A percentile compares a stretch with the other conserved stretches of the same genome.
Evolutionary conservation across 1,140 invertebrate species (phyloP).

Genomic region (Notospermus geniculatus): DNA sequence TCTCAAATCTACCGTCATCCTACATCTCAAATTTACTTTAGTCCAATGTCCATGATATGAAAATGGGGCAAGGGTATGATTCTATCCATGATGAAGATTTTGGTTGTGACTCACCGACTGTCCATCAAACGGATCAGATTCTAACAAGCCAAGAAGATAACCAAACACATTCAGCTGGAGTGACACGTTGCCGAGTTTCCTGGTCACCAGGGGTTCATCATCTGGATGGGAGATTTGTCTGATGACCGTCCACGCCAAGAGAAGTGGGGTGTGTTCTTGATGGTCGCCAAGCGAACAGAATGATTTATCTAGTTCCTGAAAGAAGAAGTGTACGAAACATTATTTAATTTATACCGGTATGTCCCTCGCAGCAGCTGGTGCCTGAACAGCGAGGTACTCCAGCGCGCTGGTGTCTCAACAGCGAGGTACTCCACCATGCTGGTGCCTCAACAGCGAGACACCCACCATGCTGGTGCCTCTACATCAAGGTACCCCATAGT

Average conservation of each 20-base stretch:
- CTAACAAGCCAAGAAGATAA: conserved; percentile 38
- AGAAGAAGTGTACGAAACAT: conserved; percentile 2
- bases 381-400: no score
- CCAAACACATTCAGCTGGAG: conserved; percentile 50
- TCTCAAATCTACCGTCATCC: no score
- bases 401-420: no score
- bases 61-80: no score
- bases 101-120: conserved; percentile 34
- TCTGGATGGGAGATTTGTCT: conserved; percentile 30
- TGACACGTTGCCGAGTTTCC: conserved; percentile 47
- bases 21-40: no score
- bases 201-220: conserved; percentile 19
- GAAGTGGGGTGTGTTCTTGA: conserved; percentile 45
- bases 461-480: no score
- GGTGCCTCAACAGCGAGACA: no score
- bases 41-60: no score
- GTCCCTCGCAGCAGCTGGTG: no score
- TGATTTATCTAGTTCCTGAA: conserved; percentile 40
- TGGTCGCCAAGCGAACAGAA: conserved; percentile 34
- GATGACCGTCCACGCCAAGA: conserved; percentile 51
- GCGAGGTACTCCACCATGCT: no score
- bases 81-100: not conserved
- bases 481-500: no score
- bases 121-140: conserved; percentile 37
- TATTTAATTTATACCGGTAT: no score